Evolutionary conservation across 2,797 vertebrate genomes (phyloP).

Genomic region (Kryptolebias ocellatus): DNA sequence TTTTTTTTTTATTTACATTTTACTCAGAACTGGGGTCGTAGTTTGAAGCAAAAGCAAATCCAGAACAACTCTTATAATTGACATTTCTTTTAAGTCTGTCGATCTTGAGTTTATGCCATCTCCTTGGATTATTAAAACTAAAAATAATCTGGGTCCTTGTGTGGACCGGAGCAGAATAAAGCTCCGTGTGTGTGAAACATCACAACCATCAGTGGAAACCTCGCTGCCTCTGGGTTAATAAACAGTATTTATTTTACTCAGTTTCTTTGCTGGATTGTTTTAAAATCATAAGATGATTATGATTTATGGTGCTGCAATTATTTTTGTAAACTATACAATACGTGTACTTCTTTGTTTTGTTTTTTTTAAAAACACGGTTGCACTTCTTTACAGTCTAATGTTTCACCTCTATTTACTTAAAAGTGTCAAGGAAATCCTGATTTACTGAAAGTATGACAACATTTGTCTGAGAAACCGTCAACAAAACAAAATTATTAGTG

Average conservation of each 20-base stretch:
- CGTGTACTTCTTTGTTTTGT: conserved; percentile 19
- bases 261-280: conserved; percentile 44
- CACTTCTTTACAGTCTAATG: conserved; percentile 59
- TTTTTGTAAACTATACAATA: conserved; percentile 80
- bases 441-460: background rate
- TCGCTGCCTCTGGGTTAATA: conserved; percentile 67
- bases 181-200: conserved; percentile 4
- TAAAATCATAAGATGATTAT: conserved; percentile 72
- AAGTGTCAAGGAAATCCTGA: background rate
- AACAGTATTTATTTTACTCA: conserved; percentile 59
- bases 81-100: conserved; percentile 3
- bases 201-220: conserved; percentile 50
- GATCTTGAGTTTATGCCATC: conserved; percentile 22
- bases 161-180: conserved; percentile 39
- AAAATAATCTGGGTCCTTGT: conserved; percentile 12
- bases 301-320: conserved; percentile 82
- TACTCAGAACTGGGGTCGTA: too few species aligned
- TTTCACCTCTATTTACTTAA: conserved; percentile 52
- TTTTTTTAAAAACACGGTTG: conserved; percentile 38
- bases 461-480: background rate
- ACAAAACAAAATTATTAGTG: background rate
- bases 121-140: conserved; percentile 27
- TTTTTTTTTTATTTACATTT: too few species aligned
- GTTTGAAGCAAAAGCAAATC: too few species aligned
- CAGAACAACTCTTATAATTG: background rate